Base-by-base conservation (phyloP, 1,140 invertebrate species). In the Anastatus disparis region DNA sequence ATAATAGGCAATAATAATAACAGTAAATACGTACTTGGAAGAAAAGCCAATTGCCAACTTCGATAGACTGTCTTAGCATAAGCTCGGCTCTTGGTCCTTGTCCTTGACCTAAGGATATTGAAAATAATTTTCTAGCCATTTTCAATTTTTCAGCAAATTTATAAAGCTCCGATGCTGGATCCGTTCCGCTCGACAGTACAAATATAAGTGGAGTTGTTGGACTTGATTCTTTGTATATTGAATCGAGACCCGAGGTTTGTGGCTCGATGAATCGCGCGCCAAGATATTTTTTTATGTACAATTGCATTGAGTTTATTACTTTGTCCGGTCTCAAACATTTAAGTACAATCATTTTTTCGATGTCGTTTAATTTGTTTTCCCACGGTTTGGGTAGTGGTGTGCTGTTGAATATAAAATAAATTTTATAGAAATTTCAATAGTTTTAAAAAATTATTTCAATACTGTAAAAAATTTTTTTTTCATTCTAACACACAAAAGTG, bases 311-410 rank as follows among this genome's bases (percentile, higher is more conserved):
- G 61, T 91, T 91, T 0, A 90, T 88, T 0, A 93, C 86, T 82
- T 93, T 94, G 76, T 94, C 93, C 2, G 92, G 88, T 72, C 92
- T 79, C 0, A 95, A 75, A 79, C 91, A 92, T 72, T 93, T 91
- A 2, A 94, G 76, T 2, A 94, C 80, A 1, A 94, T 75, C 70
- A 95, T 82, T 73, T 88, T 90, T 76, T 93, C 89, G 81, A 95
- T 94, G 1, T 82, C 70, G 59, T 88, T 86, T 17, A 93, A 77
- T 31, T 85, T 86, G 0, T 73, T 78, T 12, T 91, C 82, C 77
- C 90, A 84, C 12, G 68, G 59, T 13, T 63, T 7, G 68, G 68
- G 40, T 62, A n/a, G n/a, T n/a, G n/a, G n/a, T n/a, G n/a, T n/a
- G n/a, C n/a, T n/a, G n/a, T n/a, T n/a, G n/a, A n/a, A n/a, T n/a